A percentile compares a stretch with the other conserved stretches of the same genome.
phyloP scores from a whole-genome alignment of 2,888 invertebrate genomes.

The Synanthedon tipuliformis region DNA sequence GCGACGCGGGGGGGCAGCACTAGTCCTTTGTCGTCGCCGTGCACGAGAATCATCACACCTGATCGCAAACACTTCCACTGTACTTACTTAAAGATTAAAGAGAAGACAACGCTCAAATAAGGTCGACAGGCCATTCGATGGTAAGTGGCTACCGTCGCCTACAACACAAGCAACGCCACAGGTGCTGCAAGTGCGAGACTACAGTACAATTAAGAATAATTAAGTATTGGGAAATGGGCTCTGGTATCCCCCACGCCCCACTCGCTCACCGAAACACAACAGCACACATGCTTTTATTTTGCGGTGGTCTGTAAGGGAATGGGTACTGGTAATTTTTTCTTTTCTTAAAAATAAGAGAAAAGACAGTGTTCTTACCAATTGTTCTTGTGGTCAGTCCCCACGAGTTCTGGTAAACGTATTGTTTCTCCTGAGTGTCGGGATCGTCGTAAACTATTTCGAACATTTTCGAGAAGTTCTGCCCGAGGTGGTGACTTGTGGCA shows the following conservation, averaged over 20 bases:
- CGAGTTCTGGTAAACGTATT: slow-evolving; percentile 95
- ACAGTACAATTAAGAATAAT: no score
- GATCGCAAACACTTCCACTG: slow-evolving; percentile 1
- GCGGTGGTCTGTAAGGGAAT: no score
- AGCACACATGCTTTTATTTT: no score
- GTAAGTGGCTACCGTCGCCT: no score
- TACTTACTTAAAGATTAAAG: no score
- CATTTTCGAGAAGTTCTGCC: slow-evolving; percentile 99
- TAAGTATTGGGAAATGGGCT: no score
- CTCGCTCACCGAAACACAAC: no score
- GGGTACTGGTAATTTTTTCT: not conserved
- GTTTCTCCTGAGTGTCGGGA: slow-evolving; percentile 88
- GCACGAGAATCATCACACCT: slow-evolving; percentile 91
- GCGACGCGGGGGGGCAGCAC: slow-evolving; percentile 96
- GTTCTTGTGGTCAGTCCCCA: slow-evolving; percentile 99
- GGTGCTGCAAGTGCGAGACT: no score
- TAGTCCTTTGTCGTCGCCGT: slow-evolving; percentile 96
- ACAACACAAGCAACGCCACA: no score
- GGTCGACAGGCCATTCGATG: not conserved
- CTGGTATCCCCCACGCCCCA: no score
- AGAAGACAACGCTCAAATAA: slow-evolving; percentile 5
- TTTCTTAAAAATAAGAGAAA: not conserved
- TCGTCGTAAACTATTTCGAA: slow-evolving; percentile 97
- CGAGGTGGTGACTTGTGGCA: slow-evolving; percentile 97
- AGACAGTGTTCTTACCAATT: slow-evolving; percentile 72